phyloP scores from a whole-genome alignment of 1,140 invertebrate genomes.

The Paralvinella palmiformis region DNA sequence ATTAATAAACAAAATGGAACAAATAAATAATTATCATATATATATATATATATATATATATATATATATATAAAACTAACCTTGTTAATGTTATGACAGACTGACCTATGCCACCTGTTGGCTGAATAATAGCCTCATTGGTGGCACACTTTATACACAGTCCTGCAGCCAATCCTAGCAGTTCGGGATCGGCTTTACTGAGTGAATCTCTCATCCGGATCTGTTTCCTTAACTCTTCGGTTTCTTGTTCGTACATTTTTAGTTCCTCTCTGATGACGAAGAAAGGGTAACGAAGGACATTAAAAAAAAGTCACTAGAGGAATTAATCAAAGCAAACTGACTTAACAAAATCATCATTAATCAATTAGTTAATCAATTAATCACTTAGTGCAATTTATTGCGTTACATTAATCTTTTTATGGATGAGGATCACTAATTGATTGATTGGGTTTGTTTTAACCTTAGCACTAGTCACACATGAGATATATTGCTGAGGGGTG shows the following conservation, averaged over 20 bases:
- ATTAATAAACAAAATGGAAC: no score
- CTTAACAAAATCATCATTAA: neutral
- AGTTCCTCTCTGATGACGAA: neutral
- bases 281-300: no score
- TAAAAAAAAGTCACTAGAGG: neutral
- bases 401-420: neutral
- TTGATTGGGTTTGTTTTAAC: neutral
- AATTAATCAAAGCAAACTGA: neutral
- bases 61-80: no score
- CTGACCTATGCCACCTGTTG: neutral
- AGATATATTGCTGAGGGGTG: no score
- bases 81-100: neutral
- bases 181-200: neutral
- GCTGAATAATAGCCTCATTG: conserved; percentile 1
- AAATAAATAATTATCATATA: no score
- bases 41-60: no score
- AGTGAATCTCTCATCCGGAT: neutral
- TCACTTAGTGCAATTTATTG: neutral
- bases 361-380: neutral
- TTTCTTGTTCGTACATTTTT: neutral
- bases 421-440: neutral
- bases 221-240: neutral
- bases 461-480: neutral
- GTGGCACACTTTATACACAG: conserved; percentile 1
- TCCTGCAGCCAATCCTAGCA: neutral